Percentiles rank a stretch among this genome's conserved stretches.
phyloP scores from a whole-genome alignment of 2,797 vertebrate genomes.

The Xiphorhynchus erythropygius region DNA sequence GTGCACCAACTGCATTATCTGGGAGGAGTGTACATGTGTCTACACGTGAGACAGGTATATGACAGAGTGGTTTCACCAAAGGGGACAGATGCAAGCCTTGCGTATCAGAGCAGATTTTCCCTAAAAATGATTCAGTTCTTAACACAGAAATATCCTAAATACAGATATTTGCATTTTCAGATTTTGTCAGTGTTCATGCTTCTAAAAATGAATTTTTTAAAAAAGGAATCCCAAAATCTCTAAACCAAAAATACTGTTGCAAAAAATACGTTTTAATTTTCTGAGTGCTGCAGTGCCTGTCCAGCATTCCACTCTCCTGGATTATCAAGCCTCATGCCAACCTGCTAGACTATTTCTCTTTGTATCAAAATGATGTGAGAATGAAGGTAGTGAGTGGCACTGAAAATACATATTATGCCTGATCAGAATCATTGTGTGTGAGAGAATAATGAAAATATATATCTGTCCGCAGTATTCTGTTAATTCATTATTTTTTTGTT shows the following conservation, averaged over 20 bases:
- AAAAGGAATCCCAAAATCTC: not conserved
- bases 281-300: not conserved
- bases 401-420: not conserved
- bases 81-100: not conserved
- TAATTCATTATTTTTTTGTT: not conserved
- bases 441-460: not conserved
- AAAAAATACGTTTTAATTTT: not conserved
- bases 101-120: not conserved
- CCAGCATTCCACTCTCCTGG: not conserved
- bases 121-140: not conserved
- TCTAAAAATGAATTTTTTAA: not conserved
- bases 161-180: not conserved
- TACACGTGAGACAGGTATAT: accelerated
- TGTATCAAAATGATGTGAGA: not conserved
- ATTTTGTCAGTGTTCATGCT: not conserved
- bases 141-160: not conserved
- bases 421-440: not conserved
- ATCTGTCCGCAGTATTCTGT: not conserved
- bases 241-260: not conserved
- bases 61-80: not conserved
- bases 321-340: not conserved
- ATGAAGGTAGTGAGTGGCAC: not conserved
- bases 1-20: not conserved
- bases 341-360: not conserved
- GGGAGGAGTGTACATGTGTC: not conserved